Evolutionary conservation across 2,113 vertebrate genomes (phyloP).

Genomic region (Saguinus midas): DNA sequence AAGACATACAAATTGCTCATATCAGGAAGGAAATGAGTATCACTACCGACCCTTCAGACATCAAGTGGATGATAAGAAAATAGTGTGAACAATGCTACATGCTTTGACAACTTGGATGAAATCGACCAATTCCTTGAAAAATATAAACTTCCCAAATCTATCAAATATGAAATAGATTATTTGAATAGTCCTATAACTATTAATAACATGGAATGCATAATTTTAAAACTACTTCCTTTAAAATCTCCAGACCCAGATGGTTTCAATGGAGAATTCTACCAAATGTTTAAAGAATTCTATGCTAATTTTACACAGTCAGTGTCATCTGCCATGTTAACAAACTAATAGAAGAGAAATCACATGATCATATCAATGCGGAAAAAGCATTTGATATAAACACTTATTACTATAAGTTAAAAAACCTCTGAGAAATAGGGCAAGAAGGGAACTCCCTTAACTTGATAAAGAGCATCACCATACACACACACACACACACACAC

Average conservation of each 20-base stretch:
- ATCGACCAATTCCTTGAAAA: constrained; percentile 33
- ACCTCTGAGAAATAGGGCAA: constrained; percentile 20
- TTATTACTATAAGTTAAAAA: not conserved
- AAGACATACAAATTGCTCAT: constrained; percentile 22
- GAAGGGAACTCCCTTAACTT: constrained; percentile 21
- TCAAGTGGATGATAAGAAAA: not conserved
- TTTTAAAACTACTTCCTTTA: not conserved
- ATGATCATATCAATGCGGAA: constrained; percentile 21
- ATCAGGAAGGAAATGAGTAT: not conserved
- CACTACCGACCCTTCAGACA: not conserved
- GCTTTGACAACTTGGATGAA: constrained; percentile 23
- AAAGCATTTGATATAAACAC: not conserved
- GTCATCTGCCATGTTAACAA: not conserved
- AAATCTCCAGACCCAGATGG: not conserved
- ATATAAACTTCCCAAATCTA: constrained; percentile 9
- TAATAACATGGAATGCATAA: constrained; percentile 26
- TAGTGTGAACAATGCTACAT: not conserved
- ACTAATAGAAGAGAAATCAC: constrained; percentile 42
- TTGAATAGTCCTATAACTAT: not conserved
- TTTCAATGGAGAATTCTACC: constrained; percentile 37
- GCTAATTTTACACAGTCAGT: not conserved
- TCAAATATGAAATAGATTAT: not conserved
- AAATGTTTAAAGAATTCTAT: constrained; percentile 35
- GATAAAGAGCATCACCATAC: not conserved
- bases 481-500: too few relatives aligned